phyloP scores from a whole-genome alignment of 1,140 invertebrate genomes.

The Drosophila pseudoananassae region DNA sequence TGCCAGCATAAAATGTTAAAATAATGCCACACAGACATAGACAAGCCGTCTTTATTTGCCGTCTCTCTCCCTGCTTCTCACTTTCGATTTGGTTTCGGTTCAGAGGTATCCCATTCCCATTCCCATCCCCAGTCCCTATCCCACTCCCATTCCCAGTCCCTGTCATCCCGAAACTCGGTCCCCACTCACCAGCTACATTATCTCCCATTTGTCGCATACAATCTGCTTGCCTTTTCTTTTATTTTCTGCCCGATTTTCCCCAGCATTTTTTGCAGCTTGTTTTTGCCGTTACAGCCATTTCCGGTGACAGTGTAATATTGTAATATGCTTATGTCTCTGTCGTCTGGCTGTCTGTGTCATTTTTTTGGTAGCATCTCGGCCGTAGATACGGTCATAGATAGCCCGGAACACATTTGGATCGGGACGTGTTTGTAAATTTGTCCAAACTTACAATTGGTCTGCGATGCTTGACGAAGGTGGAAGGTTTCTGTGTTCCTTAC shows the following conservation, averaged over 20 bases:
- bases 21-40: conserved; percentile 74
- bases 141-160: conserved; percentile 10
- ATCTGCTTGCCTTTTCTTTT: conserved; percentile 67
- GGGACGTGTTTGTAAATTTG: conserved; percentile 30
- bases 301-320: conserved; percentile 82
- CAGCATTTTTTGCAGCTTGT: conserved; percentile 16
- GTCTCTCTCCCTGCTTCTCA: conserved; percentile 62
- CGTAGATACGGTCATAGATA: conserved; percentile 47
- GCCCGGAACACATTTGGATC: conserved; percentile 20
- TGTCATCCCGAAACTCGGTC: conserved; percentile 11
- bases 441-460: conserved; percentile 19
- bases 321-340: conserved; percentile 80
- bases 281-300: conserved; percentile 60
- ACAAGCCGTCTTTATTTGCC: conserved; percentile 65
- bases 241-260: conserved; percentile 19
- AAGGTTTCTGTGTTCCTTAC: background rate
- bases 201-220: conserved; percentile 82
- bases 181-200: conserved; percentile 72
- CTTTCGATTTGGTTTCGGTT: conserved; percentile 21
- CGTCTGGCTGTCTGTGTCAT: conserved; percentile 54
- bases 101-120: conserved; percentile 16
- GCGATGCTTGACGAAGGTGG: background rate
- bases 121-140: conserved; percentile 19
- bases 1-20: conserved; percentile 83
- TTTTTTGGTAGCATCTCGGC: conserved; percentile 31